Conservation (phyloP, 35 echinoderm and acorn worm species). For the Lytechinus variegatus region DNA sequence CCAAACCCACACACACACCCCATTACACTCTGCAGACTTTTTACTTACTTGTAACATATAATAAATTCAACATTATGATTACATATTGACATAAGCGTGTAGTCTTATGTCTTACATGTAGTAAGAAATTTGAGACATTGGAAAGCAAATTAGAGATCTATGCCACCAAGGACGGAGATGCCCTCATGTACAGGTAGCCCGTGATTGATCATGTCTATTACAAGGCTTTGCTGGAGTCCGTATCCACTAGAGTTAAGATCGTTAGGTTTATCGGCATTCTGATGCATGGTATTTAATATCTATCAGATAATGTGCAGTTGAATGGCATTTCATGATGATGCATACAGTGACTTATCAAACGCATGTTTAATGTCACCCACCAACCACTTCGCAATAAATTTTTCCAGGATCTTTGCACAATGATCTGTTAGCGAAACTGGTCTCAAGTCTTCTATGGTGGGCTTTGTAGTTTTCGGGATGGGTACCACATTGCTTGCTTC, state of each 20-base stretch:
- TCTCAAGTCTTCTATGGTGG: too few relatives aligned
- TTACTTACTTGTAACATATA: too few relatives aligned
- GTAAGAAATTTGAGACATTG: constrained; percentile 14
- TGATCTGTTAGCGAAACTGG: too few relatives aligned
- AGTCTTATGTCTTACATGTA: too few relatives aligned
- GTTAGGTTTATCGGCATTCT: constrained; percentile 55
- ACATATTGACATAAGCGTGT: too few relatives aligned
- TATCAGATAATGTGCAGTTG: constrained; percentile 58
- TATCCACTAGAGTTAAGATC: constrained; percentile 41
- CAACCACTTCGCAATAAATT: not conserved
- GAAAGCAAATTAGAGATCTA: constrained; percentile 53
- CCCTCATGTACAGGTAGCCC: constrained; percentile 47
- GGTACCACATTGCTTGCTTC: too few relatives aligned
- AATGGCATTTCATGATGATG: constrained; percentile 53
- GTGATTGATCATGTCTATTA: constrained; percentile 31
- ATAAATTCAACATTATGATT: too few relatives aligned
- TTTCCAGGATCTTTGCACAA: too few relatives aligned
- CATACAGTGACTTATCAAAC: constrained; percentile 58
- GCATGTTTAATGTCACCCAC: constrained; percentile 42
- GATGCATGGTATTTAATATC: constrained; percentile 46
- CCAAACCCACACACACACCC: too few relatives aligned
- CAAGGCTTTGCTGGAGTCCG: constrained; percentile 68
- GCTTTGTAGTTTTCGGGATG: too few relatives aligned
- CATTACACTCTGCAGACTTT: too few relatives aligned
- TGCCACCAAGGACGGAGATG: constrained; percentile 40